Evolutionary conservation across 2,113 vertebrate species (phyloP).

Genomic region (Atlantisia rogersi): DNA sequence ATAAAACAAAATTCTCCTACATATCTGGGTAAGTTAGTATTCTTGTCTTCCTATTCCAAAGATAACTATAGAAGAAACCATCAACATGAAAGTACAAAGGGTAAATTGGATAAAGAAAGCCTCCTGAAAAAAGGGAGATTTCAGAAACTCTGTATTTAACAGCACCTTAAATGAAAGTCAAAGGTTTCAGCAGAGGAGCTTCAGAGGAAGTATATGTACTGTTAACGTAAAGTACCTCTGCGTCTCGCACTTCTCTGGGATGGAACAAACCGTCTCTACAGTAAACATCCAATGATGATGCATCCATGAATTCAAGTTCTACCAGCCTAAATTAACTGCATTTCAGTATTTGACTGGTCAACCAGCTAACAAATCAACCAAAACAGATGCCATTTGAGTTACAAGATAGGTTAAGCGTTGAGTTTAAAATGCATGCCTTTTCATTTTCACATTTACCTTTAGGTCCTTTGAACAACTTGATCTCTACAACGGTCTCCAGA

Average conservation of each 20-base stretch:
- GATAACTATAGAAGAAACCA: background rate
- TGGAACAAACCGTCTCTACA: background rate
- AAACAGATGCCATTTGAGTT: background rate
- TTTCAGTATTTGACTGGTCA: background rate
- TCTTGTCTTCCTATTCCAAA: background rate
- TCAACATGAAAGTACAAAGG: background rate
- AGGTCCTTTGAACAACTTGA: constrained; percentile 95
- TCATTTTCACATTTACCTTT: constrained; percentile 82
- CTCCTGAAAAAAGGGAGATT: background rate
- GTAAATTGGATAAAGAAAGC: background rate
- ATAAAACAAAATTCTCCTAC: background rate
- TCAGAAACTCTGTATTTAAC: background rate
- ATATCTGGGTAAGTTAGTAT: background rate
- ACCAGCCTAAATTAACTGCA: background rate
- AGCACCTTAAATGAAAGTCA: background rate
- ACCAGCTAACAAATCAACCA: background rate
- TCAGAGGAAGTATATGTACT: background rate
- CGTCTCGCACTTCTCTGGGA: background rate
- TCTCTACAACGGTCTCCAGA: constrained; percentile 93
- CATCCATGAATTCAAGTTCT: background rate
- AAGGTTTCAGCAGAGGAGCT: no score
- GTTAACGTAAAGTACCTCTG: background rate
- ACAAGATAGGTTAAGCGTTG: background rate
- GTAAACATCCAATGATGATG: background rate
- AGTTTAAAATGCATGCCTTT: background rate